Evolutionary conservation across 1,140 invertebrate genomes (phyloP).

Genomic region (Dendroctonus valens): DNA sequence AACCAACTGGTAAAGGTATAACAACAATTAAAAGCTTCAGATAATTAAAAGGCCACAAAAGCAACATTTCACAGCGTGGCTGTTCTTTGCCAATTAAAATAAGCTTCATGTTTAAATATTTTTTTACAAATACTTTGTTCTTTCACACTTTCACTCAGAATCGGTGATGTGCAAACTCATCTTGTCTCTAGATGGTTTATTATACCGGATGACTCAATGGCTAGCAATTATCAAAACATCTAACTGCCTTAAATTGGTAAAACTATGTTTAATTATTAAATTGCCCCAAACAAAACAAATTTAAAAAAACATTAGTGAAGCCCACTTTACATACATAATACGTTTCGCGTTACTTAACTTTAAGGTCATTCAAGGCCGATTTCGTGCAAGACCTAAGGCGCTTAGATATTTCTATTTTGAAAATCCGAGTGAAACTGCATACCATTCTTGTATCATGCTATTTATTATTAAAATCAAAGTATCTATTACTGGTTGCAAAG

Average conservation of each 20-base stretch:
- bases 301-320: too few relatives aligned
- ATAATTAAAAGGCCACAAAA: conserved; percentile 18
- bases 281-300: too few relatives aligned
- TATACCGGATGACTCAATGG: too few relatives aligned
- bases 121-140: conserved; percentile 10
- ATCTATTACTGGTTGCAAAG: conserved; percentile 25
- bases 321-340: neutral
- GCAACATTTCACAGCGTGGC: conserved; percentile 9
- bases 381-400: conserved; percentile 19
- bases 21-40: conserved; percentile 15
- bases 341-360: conserved; percentile 22
- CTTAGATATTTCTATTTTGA: conserved; percentile 16
- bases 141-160: conserved; percentile 21
- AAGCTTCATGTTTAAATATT: conserved; percentile 16
- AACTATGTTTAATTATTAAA: too few relatives aligned
- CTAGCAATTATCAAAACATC: too few relatives aligned
- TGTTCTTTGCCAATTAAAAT: conserved; percentile 18
- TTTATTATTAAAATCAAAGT: conserved; percentile 24
- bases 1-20: conserved; percentile 13
- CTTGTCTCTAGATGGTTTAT: too few relatives aligned
- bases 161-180: conserved; percentile 8
- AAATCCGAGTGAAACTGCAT: conserved; percentile 26
- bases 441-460: conserved; percentile 14
- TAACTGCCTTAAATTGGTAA: too few relatives aligned
- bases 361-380: conserved; percentile 25